These are phyloP conservation scores for Poliocrania exsul DNA, from an alignment of 2,797 vertebrate genomes.

Conservation along the genomic window DNA sequence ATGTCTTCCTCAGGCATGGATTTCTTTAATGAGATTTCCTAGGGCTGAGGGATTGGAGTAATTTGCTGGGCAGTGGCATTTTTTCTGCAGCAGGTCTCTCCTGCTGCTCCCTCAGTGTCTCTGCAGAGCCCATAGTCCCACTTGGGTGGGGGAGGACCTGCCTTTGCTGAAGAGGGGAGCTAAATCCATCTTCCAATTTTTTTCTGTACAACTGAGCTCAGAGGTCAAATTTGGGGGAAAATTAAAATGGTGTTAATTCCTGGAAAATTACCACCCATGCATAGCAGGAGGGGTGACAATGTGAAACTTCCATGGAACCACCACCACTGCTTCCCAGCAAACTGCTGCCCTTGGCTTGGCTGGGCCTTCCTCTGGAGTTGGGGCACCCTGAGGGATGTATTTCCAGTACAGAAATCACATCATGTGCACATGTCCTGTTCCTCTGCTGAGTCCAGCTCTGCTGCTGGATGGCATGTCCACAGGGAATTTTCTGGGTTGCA, in stretches of 20 bases:
- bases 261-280: neutral
- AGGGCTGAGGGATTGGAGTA: neutral
- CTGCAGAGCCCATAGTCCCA: rapidly evolving
- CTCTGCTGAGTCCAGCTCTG: neutral
- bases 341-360: neutral
- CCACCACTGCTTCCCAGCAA: rapidly evolving
- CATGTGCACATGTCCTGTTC: rapidly evolving
- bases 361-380: neutral
- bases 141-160: neutral
- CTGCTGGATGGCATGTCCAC: neutral
- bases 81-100: neutral
- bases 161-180: neutral
- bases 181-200: neutral
- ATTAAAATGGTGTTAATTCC: neutral
- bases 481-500: neutral
- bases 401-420: neutral
- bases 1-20: neutral
- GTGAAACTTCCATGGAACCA: neutral
- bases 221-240: neutral
- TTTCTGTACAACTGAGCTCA: neutral
- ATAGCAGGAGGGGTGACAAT: rapidly evolving
- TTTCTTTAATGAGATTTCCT: slow-evolving; percentile 39
- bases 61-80: neutral
- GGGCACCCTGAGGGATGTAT: neutral
- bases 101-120: neutral